Percentiles rank a stretch among this genome's conserved stretches.
phyloP scores from a whole-genome alignment of 2,113 vertebrate genomes.

The Esox niger region DNA sequence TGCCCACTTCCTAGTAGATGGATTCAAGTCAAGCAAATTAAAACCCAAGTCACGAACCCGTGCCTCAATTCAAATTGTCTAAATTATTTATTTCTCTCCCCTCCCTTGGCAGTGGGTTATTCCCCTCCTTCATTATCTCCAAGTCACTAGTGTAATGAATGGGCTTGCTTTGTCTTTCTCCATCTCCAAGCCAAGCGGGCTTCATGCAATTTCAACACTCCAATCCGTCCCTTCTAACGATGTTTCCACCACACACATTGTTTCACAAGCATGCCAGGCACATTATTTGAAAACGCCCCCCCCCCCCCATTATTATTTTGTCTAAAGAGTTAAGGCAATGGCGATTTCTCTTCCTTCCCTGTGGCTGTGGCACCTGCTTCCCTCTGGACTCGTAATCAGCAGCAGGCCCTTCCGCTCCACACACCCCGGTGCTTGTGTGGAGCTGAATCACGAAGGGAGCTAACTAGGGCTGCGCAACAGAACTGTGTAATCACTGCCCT shows the following conservation, averaged over 20 bases:
- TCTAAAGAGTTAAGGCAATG: constrained; percentile 46
- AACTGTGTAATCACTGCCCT: too few species aligned
- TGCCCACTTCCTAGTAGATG: constrained; percentile 3
- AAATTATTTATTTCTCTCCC: not conserved
- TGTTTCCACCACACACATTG: constrained; percentile 18
- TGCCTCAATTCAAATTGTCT: too few species aligned
- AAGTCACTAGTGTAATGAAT: constrained; percentile 35
- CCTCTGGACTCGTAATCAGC: constrained; percentile 31
- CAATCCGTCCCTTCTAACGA: not conserved
- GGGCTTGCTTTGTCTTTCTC: constrained; percentile 19
- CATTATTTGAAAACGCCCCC: too few species aligned
- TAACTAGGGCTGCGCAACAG: too few species aligned
- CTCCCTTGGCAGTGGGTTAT: constrained; percentile 12
- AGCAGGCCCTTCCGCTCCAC: constrained; percentile 36
- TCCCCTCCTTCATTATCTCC: constrained; percentile 18
- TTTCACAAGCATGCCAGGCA: not conserved
- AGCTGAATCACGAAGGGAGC: too few species aligned
- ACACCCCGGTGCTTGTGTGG: too few species aligned
- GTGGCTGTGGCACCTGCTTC: constrained; percentile 19
- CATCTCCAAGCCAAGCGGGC: not conserved
- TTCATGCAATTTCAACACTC: not conserved
- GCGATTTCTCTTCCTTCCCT: constrained; percentile 38
- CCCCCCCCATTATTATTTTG: constrained; percentile 22
- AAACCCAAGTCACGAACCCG: constrained; percentile 38
- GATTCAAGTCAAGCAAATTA: constrained; percentile 30